These are phyloP conservation scores for Tethya wilhelma DNA, from an alignment of 37 sponge, comb jelly and placozoan genomes.

Conservation along the genomic window DNA sequence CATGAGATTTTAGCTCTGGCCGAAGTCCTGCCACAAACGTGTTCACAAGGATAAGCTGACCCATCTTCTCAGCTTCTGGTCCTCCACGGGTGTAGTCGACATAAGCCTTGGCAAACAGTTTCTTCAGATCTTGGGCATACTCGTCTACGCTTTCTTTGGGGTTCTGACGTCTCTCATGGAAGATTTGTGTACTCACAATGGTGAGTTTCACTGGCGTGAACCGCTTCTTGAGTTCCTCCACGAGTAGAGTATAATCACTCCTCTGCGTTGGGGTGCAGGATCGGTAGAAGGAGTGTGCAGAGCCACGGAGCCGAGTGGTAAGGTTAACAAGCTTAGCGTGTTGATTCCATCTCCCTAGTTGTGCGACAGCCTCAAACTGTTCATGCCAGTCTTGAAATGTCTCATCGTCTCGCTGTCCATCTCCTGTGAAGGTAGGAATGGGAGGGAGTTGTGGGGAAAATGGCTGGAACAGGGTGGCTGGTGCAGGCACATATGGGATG, in stretches of 20 bases:
- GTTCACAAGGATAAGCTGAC: conserved; percentile 42
- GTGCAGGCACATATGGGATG: not conserved
- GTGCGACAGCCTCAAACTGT: conserved; percentile 56
- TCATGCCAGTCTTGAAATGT: conserved; percentile 54
- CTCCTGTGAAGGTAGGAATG: conserved; percentile 48
- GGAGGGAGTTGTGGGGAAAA: conserved; percentile 37
- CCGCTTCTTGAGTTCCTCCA: conserved; percentile 35
- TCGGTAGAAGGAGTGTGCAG: conserved; percentile 58
- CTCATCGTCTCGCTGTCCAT: conserved; percentile 26
- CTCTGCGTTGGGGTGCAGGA: conserved; percentile 41
- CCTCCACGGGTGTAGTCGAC: not conserved
- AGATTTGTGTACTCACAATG: conserved; percentile 38
- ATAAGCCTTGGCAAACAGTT: conserved; percentile 51
- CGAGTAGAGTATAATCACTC: conserved; percentile 29
- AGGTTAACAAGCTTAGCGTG: conserved; percentile 50
- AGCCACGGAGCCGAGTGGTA: conserved; percentile 30
- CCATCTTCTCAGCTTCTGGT: conserved; percentile 49
- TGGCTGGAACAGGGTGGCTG: not conserved
- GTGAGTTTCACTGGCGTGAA: conserved; percentile 50
- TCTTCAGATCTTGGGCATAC: conserved; percentile 56
- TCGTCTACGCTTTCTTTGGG: conserved; percentile 45
- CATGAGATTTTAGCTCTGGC: conserved; percentile 22
- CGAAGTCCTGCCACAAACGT: conserved; percentile 58
- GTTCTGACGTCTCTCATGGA: conserved; percentile 48
- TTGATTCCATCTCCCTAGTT: conserved; percentile 32